A percentile compares a stretch with the other conserved stretches of the same genome.
phyloP scores from a whole-genome alignment of 2,113 vertebrate species.

The Gnathonemus echidnorhynchus region DNA sequence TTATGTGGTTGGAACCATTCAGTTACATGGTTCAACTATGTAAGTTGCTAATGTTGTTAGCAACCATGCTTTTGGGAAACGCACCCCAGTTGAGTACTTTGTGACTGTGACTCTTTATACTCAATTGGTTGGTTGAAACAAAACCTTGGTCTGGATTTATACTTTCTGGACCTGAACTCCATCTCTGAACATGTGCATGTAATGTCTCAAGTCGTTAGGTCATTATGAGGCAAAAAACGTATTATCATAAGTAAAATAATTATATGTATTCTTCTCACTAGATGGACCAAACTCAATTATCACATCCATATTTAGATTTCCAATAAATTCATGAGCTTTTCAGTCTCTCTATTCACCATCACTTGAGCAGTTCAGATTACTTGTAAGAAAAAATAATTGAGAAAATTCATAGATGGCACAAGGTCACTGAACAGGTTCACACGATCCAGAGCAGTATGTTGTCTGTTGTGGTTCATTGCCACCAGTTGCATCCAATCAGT shows the following conservation, averaged over 20 bases:
- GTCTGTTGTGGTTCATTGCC: not conserved
- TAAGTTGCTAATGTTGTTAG: too few relatives aligned
- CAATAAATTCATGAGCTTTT: not conserved
- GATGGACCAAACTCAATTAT: not conserved
- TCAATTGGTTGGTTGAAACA: not conserved
- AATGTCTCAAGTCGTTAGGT: not conserved
- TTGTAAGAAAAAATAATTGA: not conserved
- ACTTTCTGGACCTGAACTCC: too few relatives aligned
- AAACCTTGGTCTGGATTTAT: too few relatives aligned
- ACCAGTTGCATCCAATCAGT: not conserved
- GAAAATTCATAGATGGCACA: not conserved
- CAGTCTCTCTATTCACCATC: not conserved
- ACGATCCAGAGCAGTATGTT: not conserved
- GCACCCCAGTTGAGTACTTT: not conserved
- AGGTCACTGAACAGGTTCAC: not conserved
- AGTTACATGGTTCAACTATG: too few relatives aligned
- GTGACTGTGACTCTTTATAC: not conserved
- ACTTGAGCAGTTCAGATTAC: not conserved
- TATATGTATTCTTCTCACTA: not conserved
- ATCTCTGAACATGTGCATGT: not conserved
- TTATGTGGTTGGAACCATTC: too few relatives aligned
- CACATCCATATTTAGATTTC: not conserved
- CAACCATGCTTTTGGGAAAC: too few relatives aligned
- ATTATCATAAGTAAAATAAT: not conserved
- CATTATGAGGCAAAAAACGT: not conserved